phyloP scores from a whole-genome alignment of 2,113 vertebrate genomes.

The Strix uralensis region DNA sequence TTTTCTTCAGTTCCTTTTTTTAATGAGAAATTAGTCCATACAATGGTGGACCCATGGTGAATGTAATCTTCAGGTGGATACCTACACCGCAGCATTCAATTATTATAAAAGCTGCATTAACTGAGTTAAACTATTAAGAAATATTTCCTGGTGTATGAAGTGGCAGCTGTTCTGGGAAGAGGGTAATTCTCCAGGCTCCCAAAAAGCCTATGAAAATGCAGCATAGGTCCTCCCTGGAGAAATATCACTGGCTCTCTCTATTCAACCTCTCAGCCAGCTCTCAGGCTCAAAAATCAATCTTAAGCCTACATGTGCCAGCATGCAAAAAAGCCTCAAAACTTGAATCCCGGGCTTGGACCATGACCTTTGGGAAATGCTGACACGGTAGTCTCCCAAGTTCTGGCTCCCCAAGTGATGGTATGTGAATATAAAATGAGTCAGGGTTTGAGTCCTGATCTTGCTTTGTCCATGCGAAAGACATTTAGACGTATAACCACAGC shows the following conservation, averaged over 20 bases:
- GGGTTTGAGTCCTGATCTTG: background rate
- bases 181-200: background rate
- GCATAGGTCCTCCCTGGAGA: background rate
- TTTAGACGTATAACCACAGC: background rate
- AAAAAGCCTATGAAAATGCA: background rate
- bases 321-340: background rate
- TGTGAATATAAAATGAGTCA: background rate
- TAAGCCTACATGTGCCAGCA: background rate
- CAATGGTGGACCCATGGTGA: background rate
- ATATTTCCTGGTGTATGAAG: background rate
- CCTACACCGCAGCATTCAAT: background rate
- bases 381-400: background rate
- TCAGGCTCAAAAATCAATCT: background rate
- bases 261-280: background rate
- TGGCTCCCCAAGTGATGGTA: background rate
- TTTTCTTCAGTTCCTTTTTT: background rate
- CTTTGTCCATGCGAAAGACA: background rate
- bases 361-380: background rate
- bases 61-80: slow-evolving; percentile 25
- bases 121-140: background rate
- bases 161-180: background rate
- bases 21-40: background rate
- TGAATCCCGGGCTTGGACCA: background rate
- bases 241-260: background rate
- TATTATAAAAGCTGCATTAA: slow-evolving; percentile 14